Base-by-base conservation (phyloP, 1,140 invertebrate species). In the Aphelenchoides fujianensis region DNA sequence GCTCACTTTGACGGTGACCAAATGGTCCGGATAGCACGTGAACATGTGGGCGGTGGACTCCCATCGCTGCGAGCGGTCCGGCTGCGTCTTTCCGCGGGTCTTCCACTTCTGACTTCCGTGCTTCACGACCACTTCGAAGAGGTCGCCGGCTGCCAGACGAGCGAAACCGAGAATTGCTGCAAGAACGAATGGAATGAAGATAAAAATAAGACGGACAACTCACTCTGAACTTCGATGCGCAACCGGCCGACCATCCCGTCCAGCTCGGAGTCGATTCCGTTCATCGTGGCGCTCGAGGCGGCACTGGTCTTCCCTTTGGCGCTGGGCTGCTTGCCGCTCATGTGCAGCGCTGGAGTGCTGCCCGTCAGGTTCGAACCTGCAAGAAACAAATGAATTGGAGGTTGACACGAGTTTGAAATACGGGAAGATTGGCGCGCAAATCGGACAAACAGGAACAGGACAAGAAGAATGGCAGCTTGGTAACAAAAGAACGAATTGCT, bases 91-190 rank as follows among this genome's bases (percentile, higher is more conserved):
- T 0, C 88, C 89, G 61, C 87, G 85, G 12, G 86, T 86, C 77
- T 89, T 88, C 88, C 89, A 90, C 80, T 89, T 89, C 79, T 89
- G 89, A 23, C 79, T 75, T 12, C 89, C 89, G 74, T 89, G 88
- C 69, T 87, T 85, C 19, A 90, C 85, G 2, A 84, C 86, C 16
- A 90, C 88, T 81, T 90, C 89, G 84, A 89, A 90, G 19, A 88
- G 86, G 82, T 90, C 76, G 7, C 76, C 76, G 48, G 68, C 36
- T n/a, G 72, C 57, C 19, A 78, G 52, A 2, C 76, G 78, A 0
- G 76, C 76, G 57, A 78, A 78, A 28, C 76, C 76, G 12, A 78
- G 68, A 61, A 78, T 78, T 30, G 69, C 76, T 78, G 41, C 55
- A 81, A 73, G n/a, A n/a, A n/a, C n/a, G n/a, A n/a, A n/a, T n/a